Evolutionary conservation across 2,797 vertebrate genomes (phyloP).

Genomic region (Amniataba percoides): DNA sequence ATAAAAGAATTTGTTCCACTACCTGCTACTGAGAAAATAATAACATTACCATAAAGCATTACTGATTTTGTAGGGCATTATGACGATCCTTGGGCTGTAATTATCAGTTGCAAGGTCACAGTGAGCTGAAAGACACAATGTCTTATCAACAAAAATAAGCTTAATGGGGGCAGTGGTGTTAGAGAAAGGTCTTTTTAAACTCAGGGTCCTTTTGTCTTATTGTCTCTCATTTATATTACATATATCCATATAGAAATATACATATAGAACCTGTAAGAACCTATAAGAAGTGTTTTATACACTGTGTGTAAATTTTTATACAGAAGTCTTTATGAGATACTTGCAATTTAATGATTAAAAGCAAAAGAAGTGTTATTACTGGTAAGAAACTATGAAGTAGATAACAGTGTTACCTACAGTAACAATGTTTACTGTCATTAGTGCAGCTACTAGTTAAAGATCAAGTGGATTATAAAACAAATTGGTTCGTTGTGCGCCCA

Average conservation of each 20-base stretch:
- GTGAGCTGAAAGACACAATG: constrained; percentile 34
- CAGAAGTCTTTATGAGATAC: too few relatives aligned
- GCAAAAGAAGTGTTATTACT: neutral
- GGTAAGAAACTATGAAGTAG: neutral
- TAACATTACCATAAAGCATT: constrained; percentile 66
- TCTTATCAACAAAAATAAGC: constrained; percentile 38
- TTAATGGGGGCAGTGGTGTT: constrained; percentile 22
- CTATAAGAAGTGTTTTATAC: too few relatives aligned
- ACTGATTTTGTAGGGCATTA: constrained; percentile 53
- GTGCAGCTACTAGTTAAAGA: neutral
- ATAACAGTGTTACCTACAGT: neutral
- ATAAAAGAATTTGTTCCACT: constrained; percentile 54
- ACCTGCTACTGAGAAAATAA: constrained; percentile 45
- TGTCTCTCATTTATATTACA: too few relatives aligned
- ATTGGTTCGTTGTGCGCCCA: neutral
- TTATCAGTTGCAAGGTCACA: constrained; percentile 66
- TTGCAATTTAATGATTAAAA: neutral
- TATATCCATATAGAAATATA: too few relatives aligned
- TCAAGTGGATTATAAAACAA: neutral
- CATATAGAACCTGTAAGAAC: too few relatives aligned
- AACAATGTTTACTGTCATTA: neutral
- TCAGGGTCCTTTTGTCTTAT: too few relatives aligned
- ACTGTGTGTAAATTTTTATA: too few relatives aligned
- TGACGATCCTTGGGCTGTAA: constrained; percentile 51
- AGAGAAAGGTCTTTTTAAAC: constrained; percentile 7